Base-by-base conservation (phyloP, 1,140 invertebrate species). In the Kradibia gibbosae region DNA sequence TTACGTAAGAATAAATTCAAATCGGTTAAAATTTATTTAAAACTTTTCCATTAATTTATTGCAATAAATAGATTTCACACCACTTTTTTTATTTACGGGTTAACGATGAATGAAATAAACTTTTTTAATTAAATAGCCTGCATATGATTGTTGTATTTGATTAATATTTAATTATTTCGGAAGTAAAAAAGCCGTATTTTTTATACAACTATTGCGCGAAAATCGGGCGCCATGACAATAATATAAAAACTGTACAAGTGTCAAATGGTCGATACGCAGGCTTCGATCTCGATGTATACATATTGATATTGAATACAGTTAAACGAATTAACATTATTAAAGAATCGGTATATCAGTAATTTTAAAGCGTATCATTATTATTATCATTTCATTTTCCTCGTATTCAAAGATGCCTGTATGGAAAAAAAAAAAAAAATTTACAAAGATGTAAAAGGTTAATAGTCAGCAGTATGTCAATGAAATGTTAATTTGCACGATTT, bases 161-260 rank as follows among this genome's bases (percentile, higher is more conserved):
- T 82, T 78, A 36, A 57, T 11, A 34, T 78, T 77, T 82, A 78
- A 74, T 45, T 55, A 34, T 80, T 80, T 80, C 39, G 28, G 57
- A 78, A 73, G 70, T 74, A 82, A 78, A 65, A 45, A 62, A 75
- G 36, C 65, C 50, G 62, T 65, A 50, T 39, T 53, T 62, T 78
- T 28, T 53, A 53, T 78, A 74, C 74, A 71, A 82, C 81, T 82
- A 81, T 77, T 78, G 74, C 79, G 71, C 70, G 28, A 53, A 42
- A 78, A 73, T 50, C 20, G 70, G 70, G 67, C 76, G 57, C 36
- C 78, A 78, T 39, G 76, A 31, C 71, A 71, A 65, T 11, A 78
- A 82, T 82, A 62, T 22, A 74, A 55, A 78, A 78, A 78, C 70
- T 82, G 81, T 82, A 82, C 76, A 82, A 82, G 81, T 78, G 34